Evolutionary conservation across 1,140 invertebrate genomes (phyloP), one percentile per base, ranked within the genome.

Genomic region (Pachypeltis micranthus): DNA sequence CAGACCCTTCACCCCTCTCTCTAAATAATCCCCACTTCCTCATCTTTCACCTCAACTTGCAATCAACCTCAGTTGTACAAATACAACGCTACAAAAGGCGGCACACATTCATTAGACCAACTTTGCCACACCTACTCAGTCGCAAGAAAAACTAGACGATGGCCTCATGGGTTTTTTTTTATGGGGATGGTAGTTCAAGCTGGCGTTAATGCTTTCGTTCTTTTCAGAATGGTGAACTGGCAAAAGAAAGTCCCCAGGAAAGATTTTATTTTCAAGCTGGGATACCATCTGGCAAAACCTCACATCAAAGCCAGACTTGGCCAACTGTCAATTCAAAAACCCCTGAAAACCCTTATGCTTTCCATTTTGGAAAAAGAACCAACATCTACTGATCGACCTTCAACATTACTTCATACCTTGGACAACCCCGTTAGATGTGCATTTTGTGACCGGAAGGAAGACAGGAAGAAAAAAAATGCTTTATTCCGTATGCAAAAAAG

Each of bases 21-120:
- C n/a, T n/a, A n/a, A n/a, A n/a, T n/a, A n/a, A n/a, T n/a, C n/a
- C n/a, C n/a, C n/a, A n/a, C n/a, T n/a, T n/a, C n/a, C n/a, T n/a
- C n/a, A n/a, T n/a, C n/a, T n/a, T n/a, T n/a, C n/a, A n/a, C n/a
- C n/a, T n/a, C n/a, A n/a, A n/a, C n/a, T n/a, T n/a, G n/a, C n/a
- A n/a, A n/a, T n/a, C n/a, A n/a, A n/a, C n/a, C n/a, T n/a, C n/a
- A n/a, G n/a, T n/a, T n/a, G n/a, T n/a, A n/a, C n/a, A 65, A 60
- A 44, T 71, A 72, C 51, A 71, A 73, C 39, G 29, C 16, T 19
- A 73, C 70, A 26, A 73, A 73, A 69, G 64, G 60, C 47, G 72
- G 71, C 10, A 69, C 72, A 16, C 69, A 72, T 72, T 59, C 62
- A 14, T 62, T 72, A 26, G 70, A 72, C 54, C 55, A 71, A 64